A percentile compares a stretch with the other conserved stretches of the same genome.
Evolutionary conservation across 2,888 invertebrate genomes (phyloP).

Genomic region (Tipula vernalis): DNA sequence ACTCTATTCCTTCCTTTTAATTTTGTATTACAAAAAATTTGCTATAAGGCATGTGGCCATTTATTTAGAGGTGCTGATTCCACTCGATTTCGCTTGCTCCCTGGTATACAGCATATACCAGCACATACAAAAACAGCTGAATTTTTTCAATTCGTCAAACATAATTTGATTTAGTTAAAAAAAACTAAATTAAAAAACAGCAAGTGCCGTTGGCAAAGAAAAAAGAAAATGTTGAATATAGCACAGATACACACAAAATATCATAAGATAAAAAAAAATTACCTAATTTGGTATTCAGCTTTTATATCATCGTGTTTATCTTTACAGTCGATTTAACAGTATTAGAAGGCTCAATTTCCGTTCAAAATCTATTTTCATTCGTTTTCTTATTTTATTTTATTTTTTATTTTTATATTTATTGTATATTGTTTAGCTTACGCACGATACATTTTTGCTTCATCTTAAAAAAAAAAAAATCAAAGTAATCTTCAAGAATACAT

Average conservation of each 20-base stretch:
- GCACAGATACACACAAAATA: neutral
- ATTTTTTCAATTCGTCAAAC: too few species aligned
- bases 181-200: too few species aligned
- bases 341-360: conserved; percentile 8
- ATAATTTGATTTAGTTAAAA: too few species aligned
- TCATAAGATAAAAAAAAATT: neutral
- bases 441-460: neutral
- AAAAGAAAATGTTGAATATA: neutral
- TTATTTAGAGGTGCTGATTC: too few species aligned
- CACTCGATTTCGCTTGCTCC: too few species aligned
- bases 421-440: neutral
- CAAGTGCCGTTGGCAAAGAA: neutral
- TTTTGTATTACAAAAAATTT: too few species aligned
- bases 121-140: too few species aligned
- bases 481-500: neutral
- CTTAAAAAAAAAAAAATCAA: neutral
- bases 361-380: neutral
- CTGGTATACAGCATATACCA: too few species aligned
- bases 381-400: neutral
- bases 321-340: conserved; percentile 7
- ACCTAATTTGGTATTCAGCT: neutral
- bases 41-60: too few species aligned
- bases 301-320: conserved; percentile 7
- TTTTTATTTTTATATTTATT: neutral
- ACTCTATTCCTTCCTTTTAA: too few species aligned